Base-by-base conservation (phyloP, 2,888 invertebrate genomes). In the Nowickia ferox region DNA sequence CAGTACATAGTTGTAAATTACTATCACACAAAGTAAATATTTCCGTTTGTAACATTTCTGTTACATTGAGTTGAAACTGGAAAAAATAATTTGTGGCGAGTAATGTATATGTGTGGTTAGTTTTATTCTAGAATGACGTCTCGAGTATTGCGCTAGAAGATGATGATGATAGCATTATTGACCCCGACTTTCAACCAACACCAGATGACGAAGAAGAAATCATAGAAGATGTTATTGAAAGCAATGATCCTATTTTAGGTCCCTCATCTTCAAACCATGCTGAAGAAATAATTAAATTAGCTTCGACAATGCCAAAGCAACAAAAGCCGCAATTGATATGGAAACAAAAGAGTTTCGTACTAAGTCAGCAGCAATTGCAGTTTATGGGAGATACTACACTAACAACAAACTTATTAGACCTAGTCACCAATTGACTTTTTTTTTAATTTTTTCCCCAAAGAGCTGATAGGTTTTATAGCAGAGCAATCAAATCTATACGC, bases 401-500 rank as follows among this genome's bases (percentile, higher is more conserved):
- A 19, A 17, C 9, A 53, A 48, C 48, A 48, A 48, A 48, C n/a
- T n/a, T 48, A n/a, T 48, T 48, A 48, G 48, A 48, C 48, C 48
- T 48, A 22, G 48, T 48, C 48, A 48, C 48, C 11, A 48, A 48
- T 48, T n/a, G 9, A 15, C 15, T 48, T 48, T 48, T 48, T 48
- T n/a, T 46, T 65, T 65, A 19, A 17, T 65, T 65, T 65, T 65
- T 46, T 46, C 10, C 65, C 51, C 15, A 68, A 68, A 68, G 66
- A 68, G 9, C 48, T 68, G 48, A 68, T 68, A 30, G 51, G 30
- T 44, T 65, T 65, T 65, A 65, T 51, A 15, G 42, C 48, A 30
- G 11, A 72, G n/a, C n/a, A n/a, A n/a, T n/a, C n/a, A n/a, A n/a
- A n/a, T n/a, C n/a, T n/a, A n/a, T n/a, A n/a, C n/a, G n/a, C n/a